Base-by-base conservation (phyloP, 2,797 vertebrate genomes). In the Malacoctenus gilli region DNA sequence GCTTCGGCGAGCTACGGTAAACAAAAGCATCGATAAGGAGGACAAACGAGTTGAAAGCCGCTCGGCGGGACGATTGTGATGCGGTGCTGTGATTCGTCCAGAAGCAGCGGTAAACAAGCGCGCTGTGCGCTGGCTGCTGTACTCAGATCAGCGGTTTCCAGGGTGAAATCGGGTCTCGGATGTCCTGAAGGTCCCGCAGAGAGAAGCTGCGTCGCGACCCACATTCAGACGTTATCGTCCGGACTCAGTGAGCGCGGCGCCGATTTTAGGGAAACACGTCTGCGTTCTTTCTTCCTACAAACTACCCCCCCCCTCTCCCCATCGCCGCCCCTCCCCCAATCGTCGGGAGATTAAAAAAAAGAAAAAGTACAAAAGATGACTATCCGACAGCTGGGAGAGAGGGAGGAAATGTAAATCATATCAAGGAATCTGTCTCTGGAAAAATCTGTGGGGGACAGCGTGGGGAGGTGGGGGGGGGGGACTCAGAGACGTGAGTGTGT, bases 191-290 rank as follows among this genome's bases (percentile, higher is more conserved):
- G n/a, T 71, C 50, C 71, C 15, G 69, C 50, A 35, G 51, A 42
- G 16, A 18, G 48, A 21, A 41, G 28, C 35, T 40, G 30, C 20
- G 21, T 14, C 21, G n/a, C 25, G 22, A 48, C 72, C 54, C 31
- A 25, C 28, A 49, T 59, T 37, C 34, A 25, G 10, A 51, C 39
- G 8, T 50, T 36, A 52, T 42, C 31, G 4, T 55, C 58, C 43
- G 1, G 18, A 32, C 34, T 25, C 58, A 61, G 62, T 58, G 37
- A 8, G 48, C 57, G 57, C 57, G 40, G 3, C 2, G 23, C 51
- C 79, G 74, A 89, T 89, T n/a, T 87, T 85, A 88, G 7, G 65
- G 57, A 78, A 80, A 65, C 55, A 54, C 22, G 42, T 60, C 68
- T n/a, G n/a, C 44, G 13, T 57, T 52, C 31, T 68, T 30, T 55